These are phyloP conservation scores for Corynorhinus townsendii DNA, from an alignment of 2,113 vertebrate species.

Conservation along the genomic window DNA sequence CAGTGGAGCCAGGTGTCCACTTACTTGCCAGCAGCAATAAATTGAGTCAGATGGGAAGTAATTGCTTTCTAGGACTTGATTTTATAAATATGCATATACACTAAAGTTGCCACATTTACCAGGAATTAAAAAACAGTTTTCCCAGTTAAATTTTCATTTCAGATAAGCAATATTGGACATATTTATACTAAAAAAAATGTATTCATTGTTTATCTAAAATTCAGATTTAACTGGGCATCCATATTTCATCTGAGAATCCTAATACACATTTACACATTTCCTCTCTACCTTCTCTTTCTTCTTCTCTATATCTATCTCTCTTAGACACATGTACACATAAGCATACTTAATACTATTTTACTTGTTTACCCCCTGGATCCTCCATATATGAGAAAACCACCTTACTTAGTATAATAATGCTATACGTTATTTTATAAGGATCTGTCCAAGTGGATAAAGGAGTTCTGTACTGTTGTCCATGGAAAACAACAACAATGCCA, in stretches of 20 bases:
- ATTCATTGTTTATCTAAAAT: not conserved
- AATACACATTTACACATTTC: not conserved
- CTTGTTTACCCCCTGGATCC: not conserved
- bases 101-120: not conserved
- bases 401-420: not conserved
- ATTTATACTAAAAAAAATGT: not conserved
- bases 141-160: slow-evolving; percentile 7
- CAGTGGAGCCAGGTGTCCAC: not conserved
- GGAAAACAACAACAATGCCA: not conserved
- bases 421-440: not conserved
- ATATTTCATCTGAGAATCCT: not conserved
- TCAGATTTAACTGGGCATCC: not conserved
- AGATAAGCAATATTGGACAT: not conserved
- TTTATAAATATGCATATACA: not conserved
- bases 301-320: not conserved
- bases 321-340: not conserved
- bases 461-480: not conserved
- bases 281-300: not conserved
- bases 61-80: not conserved
- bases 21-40: not conserved
- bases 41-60: not conserved
- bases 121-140: not conserved
- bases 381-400: not conserved
- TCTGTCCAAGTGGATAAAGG: not conserved
- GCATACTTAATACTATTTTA: not conserved